Evolutionary conservation across 2,888 invertebrate species (phyloP).

Genomic region (Nebria salina): DNA sequence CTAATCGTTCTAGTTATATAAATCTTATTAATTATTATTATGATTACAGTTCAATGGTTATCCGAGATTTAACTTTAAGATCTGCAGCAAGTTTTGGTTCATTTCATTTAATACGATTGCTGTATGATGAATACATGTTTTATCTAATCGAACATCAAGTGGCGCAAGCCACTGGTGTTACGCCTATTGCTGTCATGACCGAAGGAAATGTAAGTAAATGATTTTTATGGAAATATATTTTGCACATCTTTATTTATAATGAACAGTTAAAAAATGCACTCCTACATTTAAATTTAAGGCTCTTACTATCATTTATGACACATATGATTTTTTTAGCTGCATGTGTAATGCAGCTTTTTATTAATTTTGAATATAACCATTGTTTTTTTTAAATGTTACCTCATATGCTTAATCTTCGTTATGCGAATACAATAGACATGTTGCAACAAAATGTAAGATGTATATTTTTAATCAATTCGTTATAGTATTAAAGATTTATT

Average conservation of each 20-base stretch:
- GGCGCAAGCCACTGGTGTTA: constrained; percentile 87
- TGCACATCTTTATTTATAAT: neutral
- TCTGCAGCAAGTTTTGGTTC: constrained; percentile 99
- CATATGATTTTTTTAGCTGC: too few species aligned
- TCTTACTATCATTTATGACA: too few species aligned
- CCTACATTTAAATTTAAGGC: neutral
- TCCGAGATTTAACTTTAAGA: constrained; percentile 93
- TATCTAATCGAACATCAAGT: constrained; percentile 97
- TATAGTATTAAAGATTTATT: too few species aligned
- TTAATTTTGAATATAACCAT: too few species aligned
- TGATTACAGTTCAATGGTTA: constrained; percentile 88
- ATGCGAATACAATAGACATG: too few species aligned
- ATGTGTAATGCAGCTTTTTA: too few species aligned
- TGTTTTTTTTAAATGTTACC: too few species aligned
- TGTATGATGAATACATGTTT: constrained; percentile 99
- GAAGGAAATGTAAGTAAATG: constrained; percentile 68
- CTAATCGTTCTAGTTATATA: constrained; percentile 2
- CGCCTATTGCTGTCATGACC: constrained; percentile 94
- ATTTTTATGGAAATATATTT: constrained; percentile 5
- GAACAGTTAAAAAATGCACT: neutral
- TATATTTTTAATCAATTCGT: too few species aligned
- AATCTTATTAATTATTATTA: neutral
- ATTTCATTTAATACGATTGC: constrained; percentile 95
- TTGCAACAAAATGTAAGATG: too few species aligned
- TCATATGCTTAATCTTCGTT: too few species aligned